A percentile compares a stretch with the other conserved stretches of the same genome.
phyloP scores from a whole-genome alignment of 2,113 vertebrate species.

The Tylochromis polylepis region DNA sequence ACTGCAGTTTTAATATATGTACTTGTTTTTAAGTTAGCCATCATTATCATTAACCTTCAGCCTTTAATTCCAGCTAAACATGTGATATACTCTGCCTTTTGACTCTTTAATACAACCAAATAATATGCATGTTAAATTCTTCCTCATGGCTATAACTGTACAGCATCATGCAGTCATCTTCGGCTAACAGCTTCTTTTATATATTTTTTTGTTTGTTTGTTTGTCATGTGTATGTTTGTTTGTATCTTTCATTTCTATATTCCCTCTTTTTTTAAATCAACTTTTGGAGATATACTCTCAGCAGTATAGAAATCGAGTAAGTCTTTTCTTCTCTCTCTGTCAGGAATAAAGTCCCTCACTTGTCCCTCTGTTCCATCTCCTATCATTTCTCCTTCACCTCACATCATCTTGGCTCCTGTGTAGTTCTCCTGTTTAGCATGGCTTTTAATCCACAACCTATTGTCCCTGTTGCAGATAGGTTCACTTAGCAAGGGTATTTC shows the following conservation, averaged over 20 bases:
- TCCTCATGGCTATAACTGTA: slow-evolving; percentile 27
- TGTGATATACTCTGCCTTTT: slow-evolving; percentile 18
- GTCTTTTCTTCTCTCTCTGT: slow-evolving; percentile 60
- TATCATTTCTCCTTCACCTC: background rate
- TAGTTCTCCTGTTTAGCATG: slow-evolving; percentile 56
- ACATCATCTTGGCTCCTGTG: slow-evolving; percentile 3
- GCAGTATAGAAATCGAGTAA: slow-evolving; percentile 78
- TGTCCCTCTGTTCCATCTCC: slow-evolving; percentile 15
- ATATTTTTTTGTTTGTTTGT: slow-evolving; percentile 66
- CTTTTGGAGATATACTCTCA: slow-evolving; percentile 77
- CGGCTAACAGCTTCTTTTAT: slow-evolving; percentile 73
- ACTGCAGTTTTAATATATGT: background rate
- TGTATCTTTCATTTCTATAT: slow-evolving; percentile 61
- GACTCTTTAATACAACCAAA: slow-evolving; percentile 1
- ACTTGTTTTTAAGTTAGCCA: background rate
- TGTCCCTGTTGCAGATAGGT: background rate
- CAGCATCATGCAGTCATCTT: slow-evolving; percentile 43
- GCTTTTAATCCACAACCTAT: slow-evolving; percentile 17
- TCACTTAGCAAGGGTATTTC: slow-evolving; percentile 4
- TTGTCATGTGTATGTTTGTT: slow-evolving; percentile 64
- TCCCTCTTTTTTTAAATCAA: slow-evolving; percentile 48
- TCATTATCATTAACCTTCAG: background rate
- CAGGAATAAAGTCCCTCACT: slow-evolving; percentile 7
- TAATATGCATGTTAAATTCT: background rate
- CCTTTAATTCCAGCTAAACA: background rate